These are phyloP conservation scores for Chrysolina haemoptera DNA, from an alignment of 2,888 invertebrate genomes.

Conservation along the genomic window DNA sequence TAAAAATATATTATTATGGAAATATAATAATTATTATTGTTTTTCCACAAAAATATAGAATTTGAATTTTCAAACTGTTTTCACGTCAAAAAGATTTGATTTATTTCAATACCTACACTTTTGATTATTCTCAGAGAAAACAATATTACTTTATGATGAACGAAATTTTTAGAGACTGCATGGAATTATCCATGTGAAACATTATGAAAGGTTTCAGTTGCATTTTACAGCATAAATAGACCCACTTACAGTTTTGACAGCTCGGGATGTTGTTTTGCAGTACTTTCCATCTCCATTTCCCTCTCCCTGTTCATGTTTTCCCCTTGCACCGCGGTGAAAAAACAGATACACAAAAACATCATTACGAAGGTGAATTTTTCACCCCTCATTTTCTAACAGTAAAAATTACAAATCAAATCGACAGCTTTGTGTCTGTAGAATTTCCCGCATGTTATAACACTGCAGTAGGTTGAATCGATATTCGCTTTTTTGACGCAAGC, in stretches of 20 bases:
- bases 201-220: neutral
- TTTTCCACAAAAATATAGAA: no score
- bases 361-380: conserved; percentile 48
- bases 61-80: no score
- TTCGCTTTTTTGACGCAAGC: conserved; percentile 36
- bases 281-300: conserved; percentile 48
- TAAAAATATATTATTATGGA: no score
- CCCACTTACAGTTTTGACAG: conserved; percentile 60
- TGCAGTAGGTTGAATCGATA: conserved; percentile 44
- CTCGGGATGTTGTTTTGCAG: conserved; percentile 62
- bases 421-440: conserved; percentile 25
- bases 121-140: no score
- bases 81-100: no score
- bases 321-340: conserved; percentile 42
- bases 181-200: neutral
- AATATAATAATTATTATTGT: no score
- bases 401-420: conserved; percentile 20
- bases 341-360: conserved; percentile 54
- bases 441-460: neutral
- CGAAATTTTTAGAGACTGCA: no score
- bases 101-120: no score
- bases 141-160: no score
- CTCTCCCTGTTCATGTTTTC: conserved; percentile 56
- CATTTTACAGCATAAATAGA: neutral
- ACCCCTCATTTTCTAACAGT: conserved; percentile 48